A percentile compares a stretch with the other conserved stretches of the same genome.
Evolutionary conservation across 2,797 vertebrate genomes (phyloP).

Genomic region (Selene dorsalis): DNA sequence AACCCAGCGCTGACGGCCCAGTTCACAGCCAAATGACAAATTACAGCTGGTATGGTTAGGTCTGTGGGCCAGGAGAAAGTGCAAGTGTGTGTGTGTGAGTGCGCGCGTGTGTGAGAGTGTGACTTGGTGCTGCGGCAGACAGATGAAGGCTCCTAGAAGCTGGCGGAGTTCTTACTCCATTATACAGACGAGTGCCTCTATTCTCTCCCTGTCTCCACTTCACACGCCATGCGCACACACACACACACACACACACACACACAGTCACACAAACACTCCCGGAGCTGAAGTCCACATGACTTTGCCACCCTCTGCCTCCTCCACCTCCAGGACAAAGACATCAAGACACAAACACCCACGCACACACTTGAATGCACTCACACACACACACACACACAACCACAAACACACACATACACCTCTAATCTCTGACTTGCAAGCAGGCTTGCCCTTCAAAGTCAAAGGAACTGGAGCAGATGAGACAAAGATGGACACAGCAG

Average conservation of each 20-base stretch:
- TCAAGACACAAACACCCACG: conserved; percentile 51
- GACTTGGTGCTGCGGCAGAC: conserved; percentile 44
- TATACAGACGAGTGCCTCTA: conserved; percentile 78
- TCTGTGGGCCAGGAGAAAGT: conserved; percentile 40
- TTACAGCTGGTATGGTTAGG: conserved; percentile 70
- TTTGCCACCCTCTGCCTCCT: conserved; percentile 47
- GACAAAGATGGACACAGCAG: conserved; percentile 57
- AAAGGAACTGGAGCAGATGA: conserved; percentile 58
- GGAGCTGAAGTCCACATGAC: conserved; percentile 43
- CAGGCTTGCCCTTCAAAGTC: conserved; percentile 52
- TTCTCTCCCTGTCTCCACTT: conserved; percentile 59
- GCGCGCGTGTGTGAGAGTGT: not conserved
- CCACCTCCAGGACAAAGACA: conserved; percentile 64
- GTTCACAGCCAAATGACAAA: conserved; percentile 73
- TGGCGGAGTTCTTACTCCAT: conserved; percentile 76
- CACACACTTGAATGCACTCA: conserved; percentile 17
- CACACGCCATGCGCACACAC: conserved; percentile 27
- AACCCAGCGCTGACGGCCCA: conserved; percentile 64
- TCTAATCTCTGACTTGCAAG: conserved; percentile 61
- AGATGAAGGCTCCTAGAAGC: conserved; percentile 68
- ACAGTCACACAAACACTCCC: conserved; percentile 18
- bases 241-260: conserved; percentile 11
- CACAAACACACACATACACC: conserved; percentile 33
- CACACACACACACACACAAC: conserved; percentile 44
- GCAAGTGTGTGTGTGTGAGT: conserved; percentile 10